Conservation (phyloP, 64 coral and sea anemone genomes). For the Montipora efflorescens region DNA sequence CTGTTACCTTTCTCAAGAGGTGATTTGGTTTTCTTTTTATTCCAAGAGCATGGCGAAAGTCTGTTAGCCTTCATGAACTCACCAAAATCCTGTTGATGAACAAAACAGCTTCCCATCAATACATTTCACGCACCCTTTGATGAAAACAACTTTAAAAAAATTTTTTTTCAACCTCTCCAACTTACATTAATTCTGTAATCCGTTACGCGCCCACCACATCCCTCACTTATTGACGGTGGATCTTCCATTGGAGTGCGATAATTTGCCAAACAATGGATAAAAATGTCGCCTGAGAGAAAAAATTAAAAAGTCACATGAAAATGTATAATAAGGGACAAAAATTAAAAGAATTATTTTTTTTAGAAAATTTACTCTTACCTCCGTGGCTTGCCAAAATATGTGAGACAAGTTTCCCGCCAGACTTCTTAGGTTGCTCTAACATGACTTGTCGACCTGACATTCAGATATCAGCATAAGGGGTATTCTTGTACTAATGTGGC, state of each 20-base stretch:
- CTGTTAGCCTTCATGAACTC: constrained; percentile 99
- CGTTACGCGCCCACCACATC: constrained; percentile 92
- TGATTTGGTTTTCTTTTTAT: constrained; percentile 84
- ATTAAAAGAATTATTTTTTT: neutral
- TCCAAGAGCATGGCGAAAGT: constrained; percentile 80
- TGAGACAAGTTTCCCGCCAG: constrained; percentile 92
- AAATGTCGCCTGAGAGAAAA: constrained; percentile 86
- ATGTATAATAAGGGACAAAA: neutral
- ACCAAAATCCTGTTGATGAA: constrained; percentile 91
- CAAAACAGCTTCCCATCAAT: neutral
- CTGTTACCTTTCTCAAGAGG: constrained; percentile 76
- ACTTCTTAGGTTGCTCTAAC: constrained; percentile 94
- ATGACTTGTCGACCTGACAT: constrained; percentile 88
- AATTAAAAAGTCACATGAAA: neutral
- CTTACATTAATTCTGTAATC: constrained; percentile 99
- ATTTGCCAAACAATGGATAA: constrained; percentile 93
- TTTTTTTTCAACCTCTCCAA: neutral
- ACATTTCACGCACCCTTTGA: neutral
- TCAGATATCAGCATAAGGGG: neutral
- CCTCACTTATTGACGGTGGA: constrained; percentile 96
- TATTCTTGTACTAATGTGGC: too few species aligned
- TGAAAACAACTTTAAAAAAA: neutral
- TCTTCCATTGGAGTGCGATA: constrained; percentile 94
- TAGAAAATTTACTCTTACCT: constrained; percentile 43
- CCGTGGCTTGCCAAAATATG: constrained; percentile 95